These are phyloP conservation scores for Balaenoptera acutorostrata DNA, from an alignment of 2,113 vertebrate genomes.

Conservation along the genomic window DNA sequence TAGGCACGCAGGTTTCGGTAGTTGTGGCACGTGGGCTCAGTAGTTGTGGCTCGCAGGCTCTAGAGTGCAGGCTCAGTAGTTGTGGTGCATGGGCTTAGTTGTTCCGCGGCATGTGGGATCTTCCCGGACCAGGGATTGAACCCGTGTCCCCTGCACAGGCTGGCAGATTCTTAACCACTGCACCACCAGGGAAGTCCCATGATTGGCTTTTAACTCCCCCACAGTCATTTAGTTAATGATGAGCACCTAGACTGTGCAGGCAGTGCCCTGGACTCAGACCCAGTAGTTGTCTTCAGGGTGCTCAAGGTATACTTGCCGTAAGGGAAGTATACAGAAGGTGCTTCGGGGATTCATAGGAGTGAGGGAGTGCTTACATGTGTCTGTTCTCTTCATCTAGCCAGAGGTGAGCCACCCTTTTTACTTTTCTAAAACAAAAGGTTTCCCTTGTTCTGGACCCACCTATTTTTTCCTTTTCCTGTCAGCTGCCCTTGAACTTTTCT, in stretches of 20 bases:
- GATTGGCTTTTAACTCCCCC: slow-evolving; percentile 30
- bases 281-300: background rate
- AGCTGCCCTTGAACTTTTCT: slow-evolving; percentile 29
- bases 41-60: too few relatives aligned
- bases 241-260: background rate
- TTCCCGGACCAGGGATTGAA: too few relatives aligned
- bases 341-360: background rate
- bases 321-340: background rate
- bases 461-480: slow-evolving; percentile 50
- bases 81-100: too few relatives aligned
- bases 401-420: background rate
- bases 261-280: background rate
- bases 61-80: too few relatives aligned
- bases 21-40: too few relatives aligned
- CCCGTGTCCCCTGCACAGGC: too few relatives aligned
- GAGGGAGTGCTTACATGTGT: background rate
- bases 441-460: slow-evolving; percentile 6
- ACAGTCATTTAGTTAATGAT: background rate
- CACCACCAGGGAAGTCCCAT: background rate
- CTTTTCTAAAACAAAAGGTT: slow-evolving; percentile 54
- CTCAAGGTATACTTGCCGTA: background rate
- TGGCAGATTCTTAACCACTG: too few relatives aligned
- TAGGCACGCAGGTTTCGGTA: too few relatives aligned
- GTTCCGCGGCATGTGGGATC: too few relatives aligned
- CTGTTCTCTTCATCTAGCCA: background rate